phyloP scores from a whole-genome alignment of 2,888 invertebrate species.

The Sesamia inferens region DNA sequence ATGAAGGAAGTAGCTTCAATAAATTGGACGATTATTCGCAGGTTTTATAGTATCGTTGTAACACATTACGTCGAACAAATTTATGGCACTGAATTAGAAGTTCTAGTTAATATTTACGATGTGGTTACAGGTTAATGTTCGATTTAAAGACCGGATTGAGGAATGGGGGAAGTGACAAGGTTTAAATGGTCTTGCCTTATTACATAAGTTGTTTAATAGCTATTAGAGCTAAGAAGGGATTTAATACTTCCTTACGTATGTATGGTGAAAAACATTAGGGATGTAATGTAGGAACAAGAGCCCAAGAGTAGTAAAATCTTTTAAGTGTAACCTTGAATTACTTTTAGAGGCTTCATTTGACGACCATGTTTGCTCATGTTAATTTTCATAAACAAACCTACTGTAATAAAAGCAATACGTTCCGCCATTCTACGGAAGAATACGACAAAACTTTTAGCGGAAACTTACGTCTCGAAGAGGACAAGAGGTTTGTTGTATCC shows the following conservation, averaged over 20 bases:
- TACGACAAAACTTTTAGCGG: slow-evolving; percentile 12
- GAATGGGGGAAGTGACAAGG: slow-evolving; percentile 29
- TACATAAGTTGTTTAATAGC: slow-evolving; percentile 13
- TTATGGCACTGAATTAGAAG: slow-evolving; percentile 36
- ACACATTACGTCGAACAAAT: slow-evolving; percentile 39
- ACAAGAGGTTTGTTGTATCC: slow-evolving; percentile 22
- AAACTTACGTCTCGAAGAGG: slow-evolving; percentile 19
- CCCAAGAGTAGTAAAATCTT: background rate
- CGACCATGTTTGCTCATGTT: background rate
- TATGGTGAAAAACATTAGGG: background rate
- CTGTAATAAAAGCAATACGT: background rate
- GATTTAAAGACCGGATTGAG: slow-evolving; percentile 23
- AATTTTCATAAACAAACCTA: background rate
- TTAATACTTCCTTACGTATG: slow-evolving; percentile 7
- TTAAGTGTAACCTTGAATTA: background rate
- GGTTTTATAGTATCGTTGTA: slow-evolving; percentile 37
- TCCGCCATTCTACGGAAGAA: background rate
- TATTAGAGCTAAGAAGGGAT: background rate
- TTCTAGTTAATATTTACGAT: slow-evolving; percentile 34
- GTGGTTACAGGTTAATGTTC: slow-evolving; percentile 29
- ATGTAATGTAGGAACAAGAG: background rate
- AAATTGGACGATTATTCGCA: slow-evolving; percentile 46
- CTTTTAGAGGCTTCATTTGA: background rate
- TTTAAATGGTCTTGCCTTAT: slow-evolving; percentile 6
- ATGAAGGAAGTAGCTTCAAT: slow-evolving; percentile 59